Conservation (phyloP, 2,888 invertebrate genomes). For the Monopis laevigella region DNA sequence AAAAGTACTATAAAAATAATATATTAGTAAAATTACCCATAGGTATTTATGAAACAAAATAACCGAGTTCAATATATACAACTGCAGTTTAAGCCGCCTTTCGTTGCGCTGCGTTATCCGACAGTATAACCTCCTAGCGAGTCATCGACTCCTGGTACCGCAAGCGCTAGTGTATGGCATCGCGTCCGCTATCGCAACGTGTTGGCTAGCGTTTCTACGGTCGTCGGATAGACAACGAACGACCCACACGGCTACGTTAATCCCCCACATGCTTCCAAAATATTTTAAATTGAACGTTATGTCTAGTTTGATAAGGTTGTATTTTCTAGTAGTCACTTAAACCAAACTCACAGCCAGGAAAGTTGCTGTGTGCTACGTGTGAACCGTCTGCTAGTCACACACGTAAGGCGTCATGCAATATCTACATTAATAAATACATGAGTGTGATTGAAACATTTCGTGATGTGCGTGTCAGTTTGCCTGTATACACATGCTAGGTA, state of each 20-base stretch:
- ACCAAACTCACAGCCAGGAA: neutral
- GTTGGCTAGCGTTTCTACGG: neutral
- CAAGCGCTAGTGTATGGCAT: slow-evolving; percentile 4
- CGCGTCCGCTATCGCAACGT: slow-evolving; percentile 2
- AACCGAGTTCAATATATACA: too few species aligned
- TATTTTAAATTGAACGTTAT: too few species aligned
- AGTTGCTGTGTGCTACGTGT: neutral
- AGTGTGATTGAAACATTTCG: slow-evolving; percentile 3
- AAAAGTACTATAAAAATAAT: too few species aligned
- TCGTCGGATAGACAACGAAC: neutral
- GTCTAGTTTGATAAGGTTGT: too few species aligned
- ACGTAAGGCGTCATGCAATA: slow-evolving; percentile 3
- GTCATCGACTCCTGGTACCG: slow-evolving; percentile 3
- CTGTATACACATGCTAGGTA: too few species aligned
- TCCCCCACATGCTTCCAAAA: too few species aligned
- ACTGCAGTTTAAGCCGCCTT: slow-evolving; percentile 5
- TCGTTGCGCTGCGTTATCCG: neutral
- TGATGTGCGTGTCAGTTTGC: slow-evolving; percentile 3
- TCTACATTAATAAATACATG: slow-evolving; percentile 5
- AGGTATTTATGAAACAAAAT: too few species aligned
- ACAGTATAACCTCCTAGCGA: neutral
- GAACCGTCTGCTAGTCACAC: too few species aligned
- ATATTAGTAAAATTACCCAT: too few species aligned
- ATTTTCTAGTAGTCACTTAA: too few species aligned
- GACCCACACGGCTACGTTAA: neutral